Base-by-base conservation (phyloP, 2,113 vertebrate genomes). In the Gila orcuttii region DNA sequence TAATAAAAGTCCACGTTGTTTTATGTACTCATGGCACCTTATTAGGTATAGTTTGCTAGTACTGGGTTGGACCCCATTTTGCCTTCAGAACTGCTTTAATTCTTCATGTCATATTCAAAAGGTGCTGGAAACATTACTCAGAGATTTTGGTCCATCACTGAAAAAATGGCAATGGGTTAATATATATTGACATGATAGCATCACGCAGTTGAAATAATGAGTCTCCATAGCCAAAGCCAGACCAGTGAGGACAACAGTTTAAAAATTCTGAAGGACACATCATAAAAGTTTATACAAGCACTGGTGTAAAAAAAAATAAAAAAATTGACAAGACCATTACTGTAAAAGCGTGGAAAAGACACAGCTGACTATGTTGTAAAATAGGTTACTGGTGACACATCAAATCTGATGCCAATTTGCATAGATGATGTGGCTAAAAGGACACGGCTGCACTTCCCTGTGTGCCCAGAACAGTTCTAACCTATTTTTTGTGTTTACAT, bases 291-390 rank as follows among this genome's bases (percentile, higher is more conserved):
- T 79, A 62, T 60, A 62, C 31, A 79, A 17, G 21, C 10, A 79
- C 9, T 3, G 28, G 28, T 5, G 0, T 31, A 21, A 17, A 15
- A 6, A 36, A 42, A 13, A 79, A 9, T 33, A n/a, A 7, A 45
- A 4, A 55, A 7, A 39, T 80, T 19, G 23, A 2, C 6, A 28
- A 25, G 23, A 80, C 19, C 74, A 1, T 28, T 28, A 25, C 8
- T 28, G 33, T 59, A 13, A 25, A 81, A 66, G 23, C 39, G 31
- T 81, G 79, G 79, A 31, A 81, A 81, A 47, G 21, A n/a, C 10
- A 45, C 79, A 66, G 79, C 79, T 81, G 79, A 31, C 60, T 21
- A 28, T 79, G 79, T 81, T 81, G 39, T 81, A 47, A 81, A 81
- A 64, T 15, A 66, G 17, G 64, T 6, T 66, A 2, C 39, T 66